These are phyloP conservation scores for Epinephelus coioides DNA, from an alignment of 2,797 vertebrate species.

Conservation along the genomic window DNA sequence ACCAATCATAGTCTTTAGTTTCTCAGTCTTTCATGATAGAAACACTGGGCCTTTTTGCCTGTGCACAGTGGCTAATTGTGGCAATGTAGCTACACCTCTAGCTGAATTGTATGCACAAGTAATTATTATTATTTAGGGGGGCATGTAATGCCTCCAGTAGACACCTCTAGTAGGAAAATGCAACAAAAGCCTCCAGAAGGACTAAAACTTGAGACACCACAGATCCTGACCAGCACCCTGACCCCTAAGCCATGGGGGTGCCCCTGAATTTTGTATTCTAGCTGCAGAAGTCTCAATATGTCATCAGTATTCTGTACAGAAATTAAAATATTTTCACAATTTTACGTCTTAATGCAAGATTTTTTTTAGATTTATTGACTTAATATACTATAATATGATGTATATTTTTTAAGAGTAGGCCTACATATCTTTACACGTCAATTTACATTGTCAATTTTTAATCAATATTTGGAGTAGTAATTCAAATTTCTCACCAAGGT, in stretches of 20 bases:
- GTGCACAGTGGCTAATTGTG: background rate
- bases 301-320: background rate
- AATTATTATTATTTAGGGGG: background rate
- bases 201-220: background rate
- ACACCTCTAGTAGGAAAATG: background rate
- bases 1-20: background rate
- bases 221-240: too few relatives aligned
- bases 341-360: too few relatives aligned
- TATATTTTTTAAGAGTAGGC: too few relatives aligned
- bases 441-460: too few relatives aligned
- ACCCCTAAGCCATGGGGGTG: too few relatives aligned
- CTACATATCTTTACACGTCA: too few relatives aligned
- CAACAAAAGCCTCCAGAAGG: background rate
- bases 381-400: too few relatives aligned
- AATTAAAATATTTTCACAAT: background rate
- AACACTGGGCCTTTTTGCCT: background rate
- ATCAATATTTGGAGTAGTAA: background rate
- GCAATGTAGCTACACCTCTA: background rate
- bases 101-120: background rate
- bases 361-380: too few relatives aligned
- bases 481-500: background rate
- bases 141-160: background rate
- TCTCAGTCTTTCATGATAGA: slow-evolving; percentile 1
- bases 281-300: background rate
- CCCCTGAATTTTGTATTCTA: background rate